Conservation (phyloP, 2,888 invertebrate genomes). For the Drosophila hawaiiensis region DNA sequence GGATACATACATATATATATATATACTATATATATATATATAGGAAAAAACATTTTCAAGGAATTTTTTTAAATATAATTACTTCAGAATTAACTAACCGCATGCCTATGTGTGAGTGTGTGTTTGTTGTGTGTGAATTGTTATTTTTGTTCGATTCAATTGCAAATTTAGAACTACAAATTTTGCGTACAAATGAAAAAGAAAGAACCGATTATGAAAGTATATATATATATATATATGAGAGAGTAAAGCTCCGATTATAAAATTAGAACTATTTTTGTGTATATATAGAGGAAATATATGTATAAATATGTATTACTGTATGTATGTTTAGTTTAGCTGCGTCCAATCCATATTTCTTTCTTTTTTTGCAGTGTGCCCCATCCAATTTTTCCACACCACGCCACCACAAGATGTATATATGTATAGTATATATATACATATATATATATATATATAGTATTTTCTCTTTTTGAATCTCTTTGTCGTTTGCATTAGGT, state of each 20-base stretch:
- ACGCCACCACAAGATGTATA: conserved; percentile 24
- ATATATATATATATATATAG: conserved; percentile 15
- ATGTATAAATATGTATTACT: conserved; percentile 56
- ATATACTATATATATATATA: conserved; percentile 1
- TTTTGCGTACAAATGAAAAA: conserved; percentile 54
- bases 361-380: conserved; percentile 21
- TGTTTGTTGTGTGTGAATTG: conserved; percentile 2
- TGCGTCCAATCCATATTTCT: neutral
- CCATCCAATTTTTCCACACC: conserved; percentile 19
- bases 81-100: conserved; percentile 52
- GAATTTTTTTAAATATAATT: conserved; percentile 48
- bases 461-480: conserved; percentile 42
- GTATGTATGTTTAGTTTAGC: conserved; percentile 17
- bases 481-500: conserved; percentile 46
- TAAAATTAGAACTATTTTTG: conserved; percentile 28
- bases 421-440: neutral
- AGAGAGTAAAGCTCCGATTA: conserved; percentile 49
- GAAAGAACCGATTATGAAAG: conserved; percentile 40
- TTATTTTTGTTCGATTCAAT: conserved; percentile 45
- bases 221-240: conserved; percentile 4
- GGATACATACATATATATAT: conserved; percentile 1
- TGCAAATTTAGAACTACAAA: conserved; percentile 57
- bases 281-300: conserved; percentile 8
- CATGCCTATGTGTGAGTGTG: neutral
- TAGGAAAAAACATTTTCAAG: conserved; percentile 18